Conservation (phyloP, 2,888 invertebrate species). For the Neocrepidodera transversa region DNA sequence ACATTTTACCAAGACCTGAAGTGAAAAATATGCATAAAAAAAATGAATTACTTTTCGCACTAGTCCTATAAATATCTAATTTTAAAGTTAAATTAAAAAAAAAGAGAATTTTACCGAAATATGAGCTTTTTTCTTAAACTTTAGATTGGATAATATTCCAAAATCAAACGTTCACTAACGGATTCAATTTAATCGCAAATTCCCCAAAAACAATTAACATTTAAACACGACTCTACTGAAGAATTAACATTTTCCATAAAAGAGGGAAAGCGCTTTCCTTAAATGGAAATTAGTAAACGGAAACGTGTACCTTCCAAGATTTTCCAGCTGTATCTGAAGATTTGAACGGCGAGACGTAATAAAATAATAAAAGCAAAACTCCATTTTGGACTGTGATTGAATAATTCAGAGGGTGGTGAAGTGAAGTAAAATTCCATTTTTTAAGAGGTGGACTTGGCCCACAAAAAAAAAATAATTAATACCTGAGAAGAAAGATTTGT, state of each 20-base stretch:
- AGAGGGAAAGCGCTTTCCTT: conserved; percentile 46
- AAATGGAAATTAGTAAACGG: conserved; percentile 49
- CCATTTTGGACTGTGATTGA: conserved; percentile 49
- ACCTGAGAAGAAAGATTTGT: no score
- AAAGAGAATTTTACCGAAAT: no score
- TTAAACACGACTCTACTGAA: conserved; percentile 6
- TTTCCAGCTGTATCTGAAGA: conserved; percentile 39
- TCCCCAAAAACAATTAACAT: conserved; percentile 10
- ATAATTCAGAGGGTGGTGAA: conserved; percentile 50
- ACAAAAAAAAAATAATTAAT: no score
- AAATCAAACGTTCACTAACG: no score
- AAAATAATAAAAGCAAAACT: conserved; percentile 52
- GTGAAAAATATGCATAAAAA: no score
- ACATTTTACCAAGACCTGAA: no score
- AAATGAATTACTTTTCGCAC: no score
- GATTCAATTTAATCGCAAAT: background rate
- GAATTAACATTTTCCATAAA: conserved; percentile 51
- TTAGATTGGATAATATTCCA: no score
- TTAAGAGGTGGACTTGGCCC: background rate
- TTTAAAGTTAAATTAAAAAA: no score
- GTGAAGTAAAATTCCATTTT: conserved; percentile 28
- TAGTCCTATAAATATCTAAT: no score
- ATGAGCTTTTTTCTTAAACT: no score
- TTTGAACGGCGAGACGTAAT: conserved; percentile 51
- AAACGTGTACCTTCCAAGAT: conserved; percentile 46